Percentiles rank a stretch among this genome's conserved stretches.
Conservation (phyloP, 2,113 vertebrate species). For the Corvus hawaiiensis region DNA sequence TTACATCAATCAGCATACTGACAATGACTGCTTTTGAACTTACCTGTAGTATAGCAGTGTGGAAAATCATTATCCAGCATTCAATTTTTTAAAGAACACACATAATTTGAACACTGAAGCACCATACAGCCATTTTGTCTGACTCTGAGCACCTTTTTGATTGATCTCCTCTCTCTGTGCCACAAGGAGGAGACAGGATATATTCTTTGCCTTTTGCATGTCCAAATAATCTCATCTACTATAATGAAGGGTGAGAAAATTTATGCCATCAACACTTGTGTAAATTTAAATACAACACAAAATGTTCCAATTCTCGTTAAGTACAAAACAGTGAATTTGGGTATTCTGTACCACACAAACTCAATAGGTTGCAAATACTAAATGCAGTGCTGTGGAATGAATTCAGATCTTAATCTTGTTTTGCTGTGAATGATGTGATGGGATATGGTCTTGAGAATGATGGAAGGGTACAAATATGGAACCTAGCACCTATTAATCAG, state of each 20-base stretch:
- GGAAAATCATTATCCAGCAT: conserved; percentile 65
- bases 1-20: conserved; percentile 71
- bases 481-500: not conserved
- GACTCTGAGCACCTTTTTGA: conserved; percentile 42
- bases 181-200: not conserved
- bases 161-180: not conserved
- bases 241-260: not conserved
- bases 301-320: not conserved
- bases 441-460: not conserved
- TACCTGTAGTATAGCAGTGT: conserved; percentile 53
- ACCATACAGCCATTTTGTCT: conserved; percentile 42
- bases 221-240: not conserved
- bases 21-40: conserved; percentile 68
- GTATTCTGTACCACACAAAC: not conserved
- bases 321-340: not conserved
- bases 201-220: not conserved
- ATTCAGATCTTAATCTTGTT: not conserved
- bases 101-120: conserved; percentile 49
- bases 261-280: not conserved
- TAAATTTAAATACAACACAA: not conserved
- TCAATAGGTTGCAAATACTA: not conserved
- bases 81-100: conserved; percentile 52
- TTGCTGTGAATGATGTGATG: not conserved
- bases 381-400: not conserved
- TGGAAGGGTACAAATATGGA: not conserved